These are phyloP conservation scores for Cavia porcellus DNA, from an alignment of 2,113 vertebrate genomes.

Conservation along the genomic window DNA sequence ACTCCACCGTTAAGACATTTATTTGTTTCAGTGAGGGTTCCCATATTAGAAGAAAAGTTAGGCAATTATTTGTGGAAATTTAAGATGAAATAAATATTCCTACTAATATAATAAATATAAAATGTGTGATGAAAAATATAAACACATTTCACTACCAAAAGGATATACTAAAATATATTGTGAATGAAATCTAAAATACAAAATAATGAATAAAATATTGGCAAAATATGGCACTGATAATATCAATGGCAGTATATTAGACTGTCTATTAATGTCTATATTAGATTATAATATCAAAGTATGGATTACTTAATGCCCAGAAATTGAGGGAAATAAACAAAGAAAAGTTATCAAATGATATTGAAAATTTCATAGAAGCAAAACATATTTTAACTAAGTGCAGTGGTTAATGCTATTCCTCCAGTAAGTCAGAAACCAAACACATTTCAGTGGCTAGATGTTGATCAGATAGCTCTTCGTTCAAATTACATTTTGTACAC, in stretches of 20 bases:
- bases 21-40: background rate
- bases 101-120: background rate
- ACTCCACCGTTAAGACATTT: conserved; percentile 14
- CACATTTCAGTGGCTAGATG: background rate
- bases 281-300: background rate
- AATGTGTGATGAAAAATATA: background rate
- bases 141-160: background rate
- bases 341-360: background rate
- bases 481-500: background rate
- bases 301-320: background rate
- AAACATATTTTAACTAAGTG: background rate
- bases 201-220: background rate
- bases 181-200: background rate
- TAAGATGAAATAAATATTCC: background rate
- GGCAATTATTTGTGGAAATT: background rate
- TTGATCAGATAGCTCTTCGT: background rate
- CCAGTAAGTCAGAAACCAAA: background rate
- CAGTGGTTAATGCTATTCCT: background rate
- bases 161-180: background rate
- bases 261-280: background rate
- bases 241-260: background rate
- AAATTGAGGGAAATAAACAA: background rate
- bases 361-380: background rate
- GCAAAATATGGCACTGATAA: background rate
- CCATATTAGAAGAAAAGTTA: background rate